Base-by-base conservation (phyloP, 2,888 invertebrate species). In the Latrodectus elegans region DNA sequence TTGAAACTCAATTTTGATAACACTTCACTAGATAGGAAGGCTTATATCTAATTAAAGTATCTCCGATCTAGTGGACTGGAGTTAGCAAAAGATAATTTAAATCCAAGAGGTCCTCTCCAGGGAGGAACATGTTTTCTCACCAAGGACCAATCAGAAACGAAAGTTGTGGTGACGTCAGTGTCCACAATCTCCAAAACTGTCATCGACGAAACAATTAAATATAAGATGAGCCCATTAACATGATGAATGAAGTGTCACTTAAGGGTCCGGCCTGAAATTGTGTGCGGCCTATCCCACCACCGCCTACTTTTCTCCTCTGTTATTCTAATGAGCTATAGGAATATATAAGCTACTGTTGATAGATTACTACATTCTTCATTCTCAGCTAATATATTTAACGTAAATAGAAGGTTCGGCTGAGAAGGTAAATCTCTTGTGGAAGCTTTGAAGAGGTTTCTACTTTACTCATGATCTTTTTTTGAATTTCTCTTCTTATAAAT, bases 141-240 rank as follows among this genome's bases (percentile, higher is more conserved):
- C 83, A 17, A 65, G 22, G 64, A 67, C 84, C 84, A 84, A 84
- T 84, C 71, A 84, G 77, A 77, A 73, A 78, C 77, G 77, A 65
- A 60, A 14, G 64, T 49, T 84, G 73, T 64, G 70, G 85, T 85
- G 81, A 81, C 81, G 80, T 86, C 81, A 86, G 53, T 26, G 65
- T 71, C 71, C 71, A 81, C 86, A 80, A 86, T 86, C 80, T 86
- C 80, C 86, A 68, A 76, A 86, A 72, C 80, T 81, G 86, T 86
- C 86, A 86, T 81, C 81, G 81, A 70, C 72, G 86, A 81, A 81
- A 81, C 86, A 86, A 86, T 86, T 86, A 86, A 86, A 86, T 76
- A 86, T 86, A 86, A 86, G 86, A 86, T 81, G 75, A 70, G 68
- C 71, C 81, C 86, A 86, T 86, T 86, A 86, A 86, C 86, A 86